A percentile compares a stretch with the other conserved stretches of the same genome.
Evolutionary conservation across 1,140 invertebrate species (phyloP).

Genomic region (Zaprionus camerounensis): DNA sequence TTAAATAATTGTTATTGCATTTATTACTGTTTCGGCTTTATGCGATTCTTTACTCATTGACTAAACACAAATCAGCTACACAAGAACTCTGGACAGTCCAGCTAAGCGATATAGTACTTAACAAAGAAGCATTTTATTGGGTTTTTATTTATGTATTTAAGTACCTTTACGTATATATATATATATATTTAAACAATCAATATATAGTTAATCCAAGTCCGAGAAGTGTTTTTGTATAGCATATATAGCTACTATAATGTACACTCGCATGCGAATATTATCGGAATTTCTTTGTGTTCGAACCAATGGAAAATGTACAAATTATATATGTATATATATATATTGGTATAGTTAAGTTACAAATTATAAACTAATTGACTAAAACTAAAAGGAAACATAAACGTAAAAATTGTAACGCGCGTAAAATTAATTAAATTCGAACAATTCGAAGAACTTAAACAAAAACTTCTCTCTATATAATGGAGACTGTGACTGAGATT

Average conservation of each 20-base stretch:
- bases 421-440: constrained; percentile 69
- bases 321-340: constrained; percentile 27
- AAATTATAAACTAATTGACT: constrained; percentile 53
- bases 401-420: constrained; percentile 69
- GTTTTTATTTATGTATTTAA: constrained; percentile 37
- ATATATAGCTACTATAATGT: constrained; percentile 40
- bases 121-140: constrained; percentile 54
- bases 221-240: constrained; percentile 43
- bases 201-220: constrained; percentile 54
- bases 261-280: constrained; percentile 53
- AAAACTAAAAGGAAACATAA: constrained; percentile 73
- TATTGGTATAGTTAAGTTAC: constrained; percentile 28
- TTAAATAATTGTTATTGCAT: constrained; percentile 71
- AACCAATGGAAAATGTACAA: constrained; percentile 65
- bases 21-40: constrained; percentile 59
- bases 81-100: constrained; percentile 55
- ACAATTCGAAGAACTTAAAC: constrained; percentile 37
- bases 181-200: constrained; percentile 56
- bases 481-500: constrained; percentile 23
- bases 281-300: constrained; percentile 43
- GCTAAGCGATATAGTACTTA: constrained; percentile 69
- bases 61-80: constrained; percentile 77
- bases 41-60: constrained; percentile 55
- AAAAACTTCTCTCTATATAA: constrained; percentile 29
- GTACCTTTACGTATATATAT: constrained; percentile 34